Evolutionary conservation across 1,140 invertebrate genomes (phyloP).

Genomic region (Delia radicum): DNA sequence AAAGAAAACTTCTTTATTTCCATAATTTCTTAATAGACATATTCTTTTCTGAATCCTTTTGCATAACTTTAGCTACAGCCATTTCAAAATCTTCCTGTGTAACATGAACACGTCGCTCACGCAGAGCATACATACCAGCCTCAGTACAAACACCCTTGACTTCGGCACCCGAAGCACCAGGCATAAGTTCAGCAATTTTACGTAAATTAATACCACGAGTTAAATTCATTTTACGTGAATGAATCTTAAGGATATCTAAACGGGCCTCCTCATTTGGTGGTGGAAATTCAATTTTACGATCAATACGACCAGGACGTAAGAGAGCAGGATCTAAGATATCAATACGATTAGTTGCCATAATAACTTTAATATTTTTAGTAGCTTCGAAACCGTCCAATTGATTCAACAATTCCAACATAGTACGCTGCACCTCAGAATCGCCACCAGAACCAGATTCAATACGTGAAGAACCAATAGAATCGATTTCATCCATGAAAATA

Average conservation of each 20-base stretch:
- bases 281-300: slow-evolving; percentile 99
- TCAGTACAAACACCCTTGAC: slow-evolving; percentile 99
- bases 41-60: slow-evolving; percentile 99
- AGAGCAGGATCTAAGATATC: slow-evolving; percentile 98
- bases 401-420: slow-evolving; percentile 98
- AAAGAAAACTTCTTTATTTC: slow-evolving; percentile 74
- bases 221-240: slow-evolving; percentile 99
- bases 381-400: slow-evolving; percentile 99
- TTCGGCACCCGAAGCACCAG: slow-evolving; percentile 98
- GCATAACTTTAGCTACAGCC: slow-evolving; percentile 99
- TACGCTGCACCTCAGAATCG: slow-evolving; percentile 98
- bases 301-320: slow-evolving; percentile 95
- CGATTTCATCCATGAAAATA: slow-evolving; percentile 99
- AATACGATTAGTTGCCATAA: slow-evolving; percentile 99
- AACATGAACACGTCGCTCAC: slow-evolving; percentile 97
- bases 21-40: slow-evolving; percentile 99
- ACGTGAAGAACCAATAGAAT: slow-evolving; percentile 98
- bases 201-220: slow-evolving; percentile 97
- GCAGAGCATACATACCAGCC: slow-evolving; percentile 98
- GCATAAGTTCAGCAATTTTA: slow-evolving; percentile 99
- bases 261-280: slow-evolving; percentile 99
- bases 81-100: slow-evolving; percentile 99
- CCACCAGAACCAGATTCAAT: slow-evolving; percentile 98
- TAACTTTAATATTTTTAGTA: slow-evolving; percentile 99
- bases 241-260: slow-evolving; percentile 96